Evolutionary conservation across 2,797 vertebrate species (phyloP).

Genomic region (Sylvilagus floridanus): DNA sequence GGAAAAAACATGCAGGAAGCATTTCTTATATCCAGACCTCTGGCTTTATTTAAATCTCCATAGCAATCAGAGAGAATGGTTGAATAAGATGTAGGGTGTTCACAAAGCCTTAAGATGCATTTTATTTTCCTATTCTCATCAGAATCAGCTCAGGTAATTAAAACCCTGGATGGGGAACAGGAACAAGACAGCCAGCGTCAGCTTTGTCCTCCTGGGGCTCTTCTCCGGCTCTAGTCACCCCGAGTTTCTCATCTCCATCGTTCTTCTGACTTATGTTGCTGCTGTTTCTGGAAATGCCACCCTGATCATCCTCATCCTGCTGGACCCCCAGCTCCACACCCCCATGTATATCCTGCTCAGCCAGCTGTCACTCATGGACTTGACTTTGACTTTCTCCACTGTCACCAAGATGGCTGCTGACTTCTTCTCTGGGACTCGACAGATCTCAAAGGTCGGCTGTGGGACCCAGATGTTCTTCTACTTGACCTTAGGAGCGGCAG

Average conservation of each 20-base stretch:
- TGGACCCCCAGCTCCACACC: not conserved
- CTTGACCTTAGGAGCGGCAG: not conserved
- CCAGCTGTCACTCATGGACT: constrained; percentile 18
- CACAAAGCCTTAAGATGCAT: too few relatives aligned
- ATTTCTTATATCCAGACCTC: too few relatives aligned
- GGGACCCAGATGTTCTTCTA: constrained; percentile 11
- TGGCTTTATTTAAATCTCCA: too few relatives aligned
- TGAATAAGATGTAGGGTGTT: too few relatives aligned
- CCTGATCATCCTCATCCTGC: not conserved
- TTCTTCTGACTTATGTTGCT: not conserved
- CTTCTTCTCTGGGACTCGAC: not conserved
- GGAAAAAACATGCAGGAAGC: too few relatives aligned
- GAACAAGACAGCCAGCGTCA: too few relatives aligned
- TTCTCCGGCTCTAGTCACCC: not conserved
- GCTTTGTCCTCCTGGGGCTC: not conserved
- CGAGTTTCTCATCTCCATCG: not conserved
- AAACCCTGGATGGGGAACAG: too few relatives aligned
- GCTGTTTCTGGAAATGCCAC: not conserved
- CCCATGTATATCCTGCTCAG: not conserved
- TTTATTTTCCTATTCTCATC: too few relatives aligned
- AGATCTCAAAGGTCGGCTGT: not conserved
- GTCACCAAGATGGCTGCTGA: not conserved
- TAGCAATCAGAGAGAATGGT: too few relatives aligned
- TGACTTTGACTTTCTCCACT: not conserved
- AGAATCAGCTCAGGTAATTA: too few relatives aligned